These are phyloP conservation scores for Campoplex capitator DNA, from an alignment of 2,888 invertebrate species.

Conservation along the genomic window DNA sequence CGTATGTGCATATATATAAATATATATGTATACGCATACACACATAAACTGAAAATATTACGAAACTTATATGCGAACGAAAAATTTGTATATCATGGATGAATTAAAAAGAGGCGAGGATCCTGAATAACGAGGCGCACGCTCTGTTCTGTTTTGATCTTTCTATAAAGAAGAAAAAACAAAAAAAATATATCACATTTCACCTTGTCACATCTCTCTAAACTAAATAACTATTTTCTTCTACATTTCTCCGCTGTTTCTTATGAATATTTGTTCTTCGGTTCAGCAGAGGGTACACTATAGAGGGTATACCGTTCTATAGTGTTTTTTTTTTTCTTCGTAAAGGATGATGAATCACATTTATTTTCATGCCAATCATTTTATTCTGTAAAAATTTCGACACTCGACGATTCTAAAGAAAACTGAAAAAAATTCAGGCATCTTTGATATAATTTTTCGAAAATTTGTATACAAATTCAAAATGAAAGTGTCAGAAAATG, in stretches of 20 bases:
- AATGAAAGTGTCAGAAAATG: no score
- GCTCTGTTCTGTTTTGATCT: constrained; percentile 59
- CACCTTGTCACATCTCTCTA: constrained; percentile 52
- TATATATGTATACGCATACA: constrained; percentile 77
- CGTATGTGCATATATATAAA: constrained; percentile 76
- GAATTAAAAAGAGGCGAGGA: constrained; percentile 82
- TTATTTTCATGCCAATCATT: background rate
- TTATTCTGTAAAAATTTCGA: background rate
- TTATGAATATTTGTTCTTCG: background rate
- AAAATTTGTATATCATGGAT: constrained; percentile 84
- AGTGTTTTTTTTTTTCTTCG: background rate
- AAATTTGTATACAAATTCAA: no score
- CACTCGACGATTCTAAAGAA: background rate
- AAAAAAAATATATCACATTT: constrained; percentile 22
- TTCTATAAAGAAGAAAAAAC: constrained; percentile 15
- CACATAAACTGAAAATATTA: constrained; percentile 81
- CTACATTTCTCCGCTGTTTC: background rate
- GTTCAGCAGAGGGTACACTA: background rate
- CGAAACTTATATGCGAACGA: constrained; percentile 81
- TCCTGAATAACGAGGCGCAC: constrained; percentile 75
- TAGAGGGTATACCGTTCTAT: constrained; percentile 1
- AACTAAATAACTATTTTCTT: constrained; percentile 11
- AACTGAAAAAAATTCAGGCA: background rate
- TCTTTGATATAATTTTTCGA: background rate
- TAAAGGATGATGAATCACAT: background rate